Base-by-base conservation (phyloP, 2,113 vertebrate genomes). In the Propithecus coquereli region DNA sequence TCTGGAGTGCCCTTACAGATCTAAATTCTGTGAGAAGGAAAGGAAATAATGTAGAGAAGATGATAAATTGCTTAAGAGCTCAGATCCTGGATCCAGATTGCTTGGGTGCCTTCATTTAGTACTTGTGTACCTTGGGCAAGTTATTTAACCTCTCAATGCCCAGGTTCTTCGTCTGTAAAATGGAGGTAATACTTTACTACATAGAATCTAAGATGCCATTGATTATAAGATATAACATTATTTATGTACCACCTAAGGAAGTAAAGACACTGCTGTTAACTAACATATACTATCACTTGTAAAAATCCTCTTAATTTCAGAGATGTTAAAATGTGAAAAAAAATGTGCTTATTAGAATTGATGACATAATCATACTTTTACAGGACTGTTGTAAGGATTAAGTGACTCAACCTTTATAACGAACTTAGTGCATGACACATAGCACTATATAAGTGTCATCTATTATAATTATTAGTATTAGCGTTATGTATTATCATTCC, bases 301-400 rank as follows among this genome's bases (percentile, higher is more conserved):
- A 71, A 87, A 45, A 89, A 74, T 91, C 27, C 59, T 66, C 54
- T 83, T 66, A 82, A 74, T 93, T 97, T 88, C 37, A 97, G 83
- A 85, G 61, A 80, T 80, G 25, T 61, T 94, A 86, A 96, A 89
- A 80, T 87, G 43, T 71, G 27, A 32, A 73, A 87, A 87, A 91
- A 90, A 74, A 50, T 63, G 3, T 84, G 17, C 45, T 79, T 73
- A 22, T 86, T 85, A 88, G 50, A 92, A 59, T 45, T 81, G 32
- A n/a, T 77, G 32, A n/a, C 13, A n/a, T 52, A 77, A 27, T 45
- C 88, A 43, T 70, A 23, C 59, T 76, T 91, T 82, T 76, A n/a
- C 74, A 82, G 34, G 32, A 47, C 82, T 88, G 23, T 87, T 85
- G 3, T 81, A 59, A 88, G 59, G 34, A 66, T 80, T 93, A 91